These are phyloP conservation scores for Drosophila affinis DNA, from an alignment of 2,888 invertebrate species.

Conservation along the genomic window DNA sequence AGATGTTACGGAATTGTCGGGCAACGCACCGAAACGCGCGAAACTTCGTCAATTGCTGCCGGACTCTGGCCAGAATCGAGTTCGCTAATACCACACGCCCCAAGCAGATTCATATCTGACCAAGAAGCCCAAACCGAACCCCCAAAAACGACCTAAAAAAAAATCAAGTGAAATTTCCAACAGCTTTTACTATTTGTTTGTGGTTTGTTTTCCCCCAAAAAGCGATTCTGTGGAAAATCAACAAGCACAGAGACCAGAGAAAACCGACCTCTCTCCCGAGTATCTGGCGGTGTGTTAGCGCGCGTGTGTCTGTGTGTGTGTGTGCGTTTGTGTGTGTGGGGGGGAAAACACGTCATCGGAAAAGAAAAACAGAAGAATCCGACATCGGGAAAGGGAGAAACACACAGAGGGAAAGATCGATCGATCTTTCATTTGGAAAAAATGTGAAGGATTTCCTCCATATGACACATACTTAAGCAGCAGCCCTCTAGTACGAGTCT, in stretches of 20 bases:
- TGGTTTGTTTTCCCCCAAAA: constrained; percentile 10
- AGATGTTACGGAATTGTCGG: constrained; percentile 58
- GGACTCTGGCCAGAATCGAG: not conserved
- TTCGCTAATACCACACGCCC: not conserved
- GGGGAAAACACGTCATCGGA: constrained; percentile 66
- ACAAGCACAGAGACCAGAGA: constrained; percentile 8
- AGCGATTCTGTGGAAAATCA: constrained; percentile 27
- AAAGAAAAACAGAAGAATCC: constrained; percentile 21
- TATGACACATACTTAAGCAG: not conserved
- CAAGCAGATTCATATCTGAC: not conserved
- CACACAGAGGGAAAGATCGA: not conserved
- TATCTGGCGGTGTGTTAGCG: constrained; percentile 15
- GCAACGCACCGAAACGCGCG: constrained; percentile 48
- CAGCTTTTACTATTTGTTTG: constrained; percentile 20
- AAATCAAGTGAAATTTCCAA: constrained; percentile 16
- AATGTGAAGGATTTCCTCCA: constrained; percentile 41
- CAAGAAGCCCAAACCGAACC: constrained; percentile 14
- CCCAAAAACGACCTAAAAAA: not conserved
- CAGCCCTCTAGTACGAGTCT: constrained; percentile 7
- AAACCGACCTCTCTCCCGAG: not conserved
- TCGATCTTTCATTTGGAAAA: constrained; percentile 8
- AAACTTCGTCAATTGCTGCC: constrained; percentile 37
- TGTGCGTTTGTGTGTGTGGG: not conserved
- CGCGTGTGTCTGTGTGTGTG: constrained; percentile 15
- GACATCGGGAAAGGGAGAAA: not conserved